Percentiles rank a stretch among this genome's conserved stretches.
Evolutionary conservation across 2,113 vertebrate genomes (phyloP).

Genomic region (Peromyscus polionotus): DNA sequence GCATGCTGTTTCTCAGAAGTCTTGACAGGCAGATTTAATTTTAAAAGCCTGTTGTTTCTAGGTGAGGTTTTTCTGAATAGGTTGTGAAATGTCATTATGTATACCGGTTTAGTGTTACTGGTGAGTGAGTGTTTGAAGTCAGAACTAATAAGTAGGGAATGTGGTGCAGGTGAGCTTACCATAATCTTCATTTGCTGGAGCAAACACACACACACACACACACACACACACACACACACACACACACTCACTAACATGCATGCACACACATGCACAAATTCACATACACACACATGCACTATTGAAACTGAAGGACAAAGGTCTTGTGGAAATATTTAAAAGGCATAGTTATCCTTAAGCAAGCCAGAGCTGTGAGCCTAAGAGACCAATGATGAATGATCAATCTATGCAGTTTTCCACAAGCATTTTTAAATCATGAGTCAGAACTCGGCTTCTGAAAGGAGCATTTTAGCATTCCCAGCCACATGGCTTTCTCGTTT

Average conservation of each 20-base stretch:
- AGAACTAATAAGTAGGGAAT: slow-evolving; percentile 5
- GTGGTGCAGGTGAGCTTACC: not conserved
- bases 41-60: slow-evolving; percentile 39
- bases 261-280: not conserved
- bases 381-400: slow-evolving; percentile 1
- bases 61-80: not conserved
- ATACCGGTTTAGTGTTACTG: not conserved
- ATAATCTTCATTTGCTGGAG: not conserved
- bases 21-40: not conserved
- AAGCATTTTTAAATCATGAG: slow-evolving; percentile 9
- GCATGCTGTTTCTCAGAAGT: slow-evolving; percentile 15
- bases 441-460: slow-evolving; percentile 58
- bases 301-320: not conserved
- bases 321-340: slow-evolving; percentile 53
- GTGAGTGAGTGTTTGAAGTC: slow-evolving; percentile 23
- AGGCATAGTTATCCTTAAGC: slow-evolving; percentile 33
- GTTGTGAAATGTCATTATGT: not conserved
- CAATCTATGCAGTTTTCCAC: slow-evolving; percentile 48
- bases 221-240: not conserved
- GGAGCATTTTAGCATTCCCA: slow-evolving; percentile 44
- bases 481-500: slow-evolving; percentile 45
- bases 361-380: slow-evolving; percentile 20
- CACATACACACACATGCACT: not conserved
- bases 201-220: not conserved
- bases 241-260: not conserved